These are phyloP conservation scores for Calliopum simillimum DNA, from an alignment of 2,888 invertebrate species.

Conservation along the genomic window DNA sequence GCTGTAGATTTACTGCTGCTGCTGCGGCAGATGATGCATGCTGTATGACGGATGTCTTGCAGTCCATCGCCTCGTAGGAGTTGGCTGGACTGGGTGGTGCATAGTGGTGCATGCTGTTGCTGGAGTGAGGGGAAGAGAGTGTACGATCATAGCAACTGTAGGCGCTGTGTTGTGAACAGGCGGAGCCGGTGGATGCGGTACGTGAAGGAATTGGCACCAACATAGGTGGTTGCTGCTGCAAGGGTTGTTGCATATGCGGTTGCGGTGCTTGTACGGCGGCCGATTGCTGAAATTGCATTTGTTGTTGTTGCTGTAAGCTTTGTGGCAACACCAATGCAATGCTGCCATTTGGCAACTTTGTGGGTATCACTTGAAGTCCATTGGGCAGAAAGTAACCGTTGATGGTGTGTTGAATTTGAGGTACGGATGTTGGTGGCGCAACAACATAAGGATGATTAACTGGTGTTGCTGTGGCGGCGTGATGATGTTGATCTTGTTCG, in stretches of 20 bases:
- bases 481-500: constrained; percentile 58
- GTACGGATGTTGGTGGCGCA: constrained; percentile 35
- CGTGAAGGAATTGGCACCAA: constrained; percentile 81
- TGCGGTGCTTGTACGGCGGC: constrained; percentile 71
- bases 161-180: constrained; percentile 70
- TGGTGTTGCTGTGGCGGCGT: constrained; percentile 44
- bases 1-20: constrained; percentile 38
- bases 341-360: constrained; percentile 84
- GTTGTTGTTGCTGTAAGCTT: constrained; percentile 71
- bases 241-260: constrained; percentile 52
- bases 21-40: constrained; percentile 64
- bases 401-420: constrained; percentile 65
- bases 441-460: constrained; percentile 47
- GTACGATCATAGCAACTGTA: constrained; percentile 69
- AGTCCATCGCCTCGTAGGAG: constrained; percentile 68
- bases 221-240: constrained; percentile 73
- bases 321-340: constrained; percentile 84
- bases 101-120: constrained; percentile 58
- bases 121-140: constrained; percentile 66
- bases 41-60: constrained; percentile 69
- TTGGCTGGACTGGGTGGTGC: constrained; percentile 72
- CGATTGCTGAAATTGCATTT: constrained; percentile 68
- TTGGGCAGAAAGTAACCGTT: constrained; percentile 76
- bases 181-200: constrained; percentile 78
- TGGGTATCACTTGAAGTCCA: constrained; percentile 83